Conservation (phyloP, 2,113 vertebrate genomes). For the Eulemur macaco region DNA sequence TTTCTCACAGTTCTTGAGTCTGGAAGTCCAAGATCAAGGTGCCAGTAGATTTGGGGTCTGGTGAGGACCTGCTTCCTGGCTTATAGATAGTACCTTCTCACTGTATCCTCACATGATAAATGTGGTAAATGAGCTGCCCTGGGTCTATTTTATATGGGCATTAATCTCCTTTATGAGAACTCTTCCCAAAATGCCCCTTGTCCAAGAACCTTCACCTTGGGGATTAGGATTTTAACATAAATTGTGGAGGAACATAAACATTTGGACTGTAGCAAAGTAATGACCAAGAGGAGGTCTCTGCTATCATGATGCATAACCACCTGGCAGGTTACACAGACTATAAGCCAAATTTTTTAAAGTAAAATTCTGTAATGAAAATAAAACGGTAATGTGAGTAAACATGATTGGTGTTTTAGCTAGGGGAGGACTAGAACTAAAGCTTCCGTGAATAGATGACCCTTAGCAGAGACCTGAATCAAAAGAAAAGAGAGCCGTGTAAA, state of each 20-base stretch:
- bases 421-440: rapidly evolving
- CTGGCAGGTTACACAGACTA: background rate
- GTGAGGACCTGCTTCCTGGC: background rate
- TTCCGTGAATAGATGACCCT: background rate
- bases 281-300: background rate
- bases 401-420: background rate
- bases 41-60: background rate
- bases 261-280: background rate
- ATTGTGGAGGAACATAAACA: background rate
- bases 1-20: background rate
- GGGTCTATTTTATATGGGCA: background rate
- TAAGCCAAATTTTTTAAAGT: background rate
- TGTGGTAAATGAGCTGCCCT: background rate
- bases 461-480: background rate
- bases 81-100: no score
- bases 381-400: background rate
- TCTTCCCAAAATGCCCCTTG: no score
- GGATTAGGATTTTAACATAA: background rate
- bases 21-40: background rate
- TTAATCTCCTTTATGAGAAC: background rate
- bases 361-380: background rate
- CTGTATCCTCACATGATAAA: background rate
- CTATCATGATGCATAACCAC: background rate
- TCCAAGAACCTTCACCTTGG: no score
- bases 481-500: background rate